Conservation (phyloP, 2,113 vertebrate species). For the Rhineura floridana region DNA sequence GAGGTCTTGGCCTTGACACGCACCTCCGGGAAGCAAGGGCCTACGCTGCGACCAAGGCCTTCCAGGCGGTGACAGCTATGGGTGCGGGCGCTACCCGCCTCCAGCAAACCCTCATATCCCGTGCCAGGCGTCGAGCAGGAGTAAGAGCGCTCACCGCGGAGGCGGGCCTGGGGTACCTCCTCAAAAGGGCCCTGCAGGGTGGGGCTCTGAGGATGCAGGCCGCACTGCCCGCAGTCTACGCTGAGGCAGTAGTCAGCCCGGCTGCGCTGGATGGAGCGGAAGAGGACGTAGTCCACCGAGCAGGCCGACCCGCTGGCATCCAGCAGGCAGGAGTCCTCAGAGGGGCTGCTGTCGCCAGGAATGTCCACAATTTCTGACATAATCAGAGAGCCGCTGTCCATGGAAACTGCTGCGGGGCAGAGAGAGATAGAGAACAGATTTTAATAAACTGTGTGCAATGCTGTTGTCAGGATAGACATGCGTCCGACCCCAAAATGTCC, state of each 20-base stretch:
- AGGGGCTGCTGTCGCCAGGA: slow-evolving; percentile 92
- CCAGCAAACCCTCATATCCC: slow-evolving; percentile 38
- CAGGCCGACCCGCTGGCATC: slow-evolving; percentile 84
- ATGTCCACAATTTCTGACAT: slow-evolving; percentile 95
- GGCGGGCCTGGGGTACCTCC: slow-evolving; percentile 76
- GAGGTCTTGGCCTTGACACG: slow-evolving; percentile 73
- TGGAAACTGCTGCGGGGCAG: slow-evolving; percentile 76
- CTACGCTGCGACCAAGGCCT: slow-evolving; percentile 63
- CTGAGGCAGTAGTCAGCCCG: slow-evolving; percentile 81
- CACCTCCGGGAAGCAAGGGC: slow-evolving; percentile 84
- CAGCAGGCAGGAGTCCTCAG: slow-evolving; percentile 94
- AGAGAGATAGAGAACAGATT: neutral
- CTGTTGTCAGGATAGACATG: too few species aligned
- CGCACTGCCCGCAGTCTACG: slow-evolving; percentile 77
- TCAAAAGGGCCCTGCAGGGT: slow-evolving; percentile 78
- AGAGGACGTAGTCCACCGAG: slow-evolving; percentile 84
- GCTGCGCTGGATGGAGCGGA: slow-evolving; percentile 85
- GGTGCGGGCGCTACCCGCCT: slow-evolving; percentile 67
- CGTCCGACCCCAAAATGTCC: accelerated
- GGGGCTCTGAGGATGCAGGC: slow-evolving; percentile 72
- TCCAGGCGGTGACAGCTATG: slow-evolving; percentile 93
- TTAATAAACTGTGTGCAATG: too few species aligned
- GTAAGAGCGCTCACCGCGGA: slow-evolving; percentile 87
- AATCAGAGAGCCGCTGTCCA: slow-evolving; percentile 92
- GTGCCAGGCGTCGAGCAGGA: slow-evolving; percentile 92